These are phyloP conservation scores for Manis crassicaudata DNA, from an alignment of 2,797 vertebrate species.

Conservation along the genomic window DNA sequence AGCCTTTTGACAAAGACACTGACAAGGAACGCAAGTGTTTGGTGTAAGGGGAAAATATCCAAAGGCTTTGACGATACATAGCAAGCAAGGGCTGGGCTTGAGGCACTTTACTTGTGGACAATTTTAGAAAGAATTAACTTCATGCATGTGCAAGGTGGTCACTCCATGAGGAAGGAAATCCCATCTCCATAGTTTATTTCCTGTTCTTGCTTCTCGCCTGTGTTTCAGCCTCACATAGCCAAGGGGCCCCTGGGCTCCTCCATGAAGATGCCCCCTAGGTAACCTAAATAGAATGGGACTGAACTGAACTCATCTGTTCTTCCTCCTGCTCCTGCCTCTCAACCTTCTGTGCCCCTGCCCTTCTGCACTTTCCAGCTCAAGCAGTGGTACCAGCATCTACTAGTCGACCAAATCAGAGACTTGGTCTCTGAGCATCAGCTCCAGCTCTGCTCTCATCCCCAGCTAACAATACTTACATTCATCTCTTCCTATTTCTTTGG, in stretches of 20 bases:
- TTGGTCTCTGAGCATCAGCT: not conserved
- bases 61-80: not conserved
- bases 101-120: not conserved
- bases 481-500: not conserved
- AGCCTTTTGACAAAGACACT: slow-evolving; percentile 10
- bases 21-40: not conserved
- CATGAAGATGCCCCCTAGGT: too few species aligned
- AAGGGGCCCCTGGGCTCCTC: not conserved
- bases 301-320: not conserved
- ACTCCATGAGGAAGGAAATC: not conserved
- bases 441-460: not conserved
- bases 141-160: not conserved
- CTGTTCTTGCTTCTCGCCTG: not conserved
- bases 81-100: not conserved
- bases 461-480: not conserved
- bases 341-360: not conserved
- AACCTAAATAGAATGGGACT: not conserved
- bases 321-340: not conserved
- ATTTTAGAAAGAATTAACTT: not conserved
- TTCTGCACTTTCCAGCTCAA: not conserved
- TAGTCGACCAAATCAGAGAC: not conserved
- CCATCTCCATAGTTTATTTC: not conserved
- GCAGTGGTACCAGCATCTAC: not conserved
- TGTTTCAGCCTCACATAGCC: not conserved
- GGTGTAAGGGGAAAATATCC: not conserved